These are phyloP conservation scores for Anser brachyrhynchus DNA, from an alignment of 2,113 vertebrate genomes.

Conservation along the genomic window DNA sequence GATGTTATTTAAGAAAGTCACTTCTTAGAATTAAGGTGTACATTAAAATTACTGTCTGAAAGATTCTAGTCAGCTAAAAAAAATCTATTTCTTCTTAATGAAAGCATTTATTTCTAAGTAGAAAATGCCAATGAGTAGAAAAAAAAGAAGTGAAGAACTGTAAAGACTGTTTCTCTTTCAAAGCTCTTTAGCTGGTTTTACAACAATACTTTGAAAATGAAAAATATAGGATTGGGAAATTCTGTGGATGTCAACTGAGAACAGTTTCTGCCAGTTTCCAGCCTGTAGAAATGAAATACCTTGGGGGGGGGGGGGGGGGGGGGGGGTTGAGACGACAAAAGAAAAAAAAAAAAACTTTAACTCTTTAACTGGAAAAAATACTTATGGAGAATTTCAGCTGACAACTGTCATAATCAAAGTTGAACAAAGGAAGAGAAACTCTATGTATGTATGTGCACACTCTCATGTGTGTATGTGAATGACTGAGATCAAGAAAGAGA, in stretches of 20 bases:
- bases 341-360: neutral
- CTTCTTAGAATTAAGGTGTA: conserved; percentile 57
- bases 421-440: neutral
- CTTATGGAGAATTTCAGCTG: neutral
- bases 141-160: conserved; percentile 26
- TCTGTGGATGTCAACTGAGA: neutral
- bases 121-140: neutral
- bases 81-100: conserved; percentile 48
- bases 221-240: neutral
- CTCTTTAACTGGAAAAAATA: neutral
- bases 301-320: too few species aligned
- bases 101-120: conserved; percentile 49
- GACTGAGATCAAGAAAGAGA: neutral
- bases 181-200: conserved; percentile 24
- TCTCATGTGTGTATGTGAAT: neutral
- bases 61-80: conserved; percentile 55
- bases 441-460: neutral
- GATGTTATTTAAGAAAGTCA: conserved; percentile 64
- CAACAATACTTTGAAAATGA: conserved; percentile 10
- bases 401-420: neutral
- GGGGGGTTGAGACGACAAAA: too few species aligned
- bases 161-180: conserved; percentile 14
- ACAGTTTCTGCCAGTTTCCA: conserved; percentile 14
- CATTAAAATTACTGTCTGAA: conserved; percentile 55
- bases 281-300: neutral